These are phyloP conservation scores for Pterois miles DNA, from an alignment of 2,797 vertebrate species.

Conservation along the genomic window DNA sequence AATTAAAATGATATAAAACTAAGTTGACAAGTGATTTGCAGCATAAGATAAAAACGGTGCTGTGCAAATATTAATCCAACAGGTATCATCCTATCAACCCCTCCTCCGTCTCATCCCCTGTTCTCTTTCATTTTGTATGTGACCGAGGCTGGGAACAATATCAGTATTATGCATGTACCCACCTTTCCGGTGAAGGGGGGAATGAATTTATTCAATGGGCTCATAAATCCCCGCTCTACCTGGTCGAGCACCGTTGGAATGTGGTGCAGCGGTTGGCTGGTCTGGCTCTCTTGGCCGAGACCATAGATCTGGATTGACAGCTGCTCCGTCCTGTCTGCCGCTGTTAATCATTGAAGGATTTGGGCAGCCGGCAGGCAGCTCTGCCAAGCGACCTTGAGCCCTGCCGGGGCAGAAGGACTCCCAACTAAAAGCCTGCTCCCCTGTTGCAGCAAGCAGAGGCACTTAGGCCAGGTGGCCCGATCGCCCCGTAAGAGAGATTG, in stretches of 20 bases:
- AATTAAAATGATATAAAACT: neutral
- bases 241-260: constrained; percentile 56
- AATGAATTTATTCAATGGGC: constrained; percentile 55
- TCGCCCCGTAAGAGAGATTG: constrained; percentile 51
- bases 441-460: constrained; percentile 50
- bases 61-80: constrained; percentile 22
- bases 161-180: constrained; percentile 59
- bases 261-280: constrained; percentile 30
- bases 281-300: constrained; percentile 55
- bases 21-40: neutral
- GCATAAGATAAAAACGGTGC: constrained; percentile 4
- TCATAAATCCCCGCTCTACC: constrained; percentile 71
- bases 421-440: constrained; percentile 64
- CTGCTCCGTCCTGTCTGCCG: constrained; percentile 75
- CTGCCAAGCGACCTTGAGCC: constrained; percentile 79
- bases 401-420: constrained; percentile 62
- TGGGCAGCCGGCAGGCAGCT: constrained; percentile 55
- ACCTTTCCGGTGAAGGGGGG: constrained; percentile 34
- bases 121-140: constrained; percentile 16
- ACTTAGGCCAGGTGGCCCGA: constrained; percentile 75
- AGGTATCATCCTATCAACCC: constrained; percentile 1
- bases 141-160: constrained; percentile 38
- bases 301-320: constrained; percentile 81
- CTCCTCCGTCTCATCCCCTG: neutral
- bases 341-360: constrained; percentile 79